These are phyloP conservation scores for Hirtodrosophila alboralis DNA, from an alignment of 2,888 invertebrate genomes.

Conservation along the genomic window DNA sequence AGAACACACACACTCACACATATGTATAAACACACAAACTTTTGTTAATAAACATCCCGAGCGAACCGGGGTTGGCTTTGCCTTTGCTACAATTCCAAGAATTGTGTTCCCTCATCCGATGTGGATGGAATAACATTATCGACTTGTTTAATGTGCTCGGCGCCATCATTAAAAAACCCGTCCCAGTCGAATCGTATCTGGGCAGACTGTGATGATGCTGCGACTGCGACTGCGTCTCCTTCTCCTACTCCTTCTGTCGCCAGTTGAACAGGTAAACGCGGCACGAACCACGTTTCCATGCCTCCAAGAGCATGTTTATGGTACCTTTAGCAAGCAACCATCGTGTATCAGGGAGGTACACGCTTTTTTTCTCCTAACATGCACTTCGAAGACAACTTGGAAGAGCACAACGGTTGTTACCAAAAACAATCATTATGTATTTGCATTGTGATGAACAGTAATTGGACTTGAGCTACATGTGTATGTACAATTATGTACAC, in stretches of 20 bases:
- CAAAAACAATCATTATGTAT: slow-evolving; percentile 12
- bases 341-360: slow-evolving; percentile 45
- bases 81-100: slow-evolving; percentile 67
- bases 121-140: slow-evolving; percentile 72
- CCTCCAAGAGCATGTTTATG: slow-evolving; percentile 39
- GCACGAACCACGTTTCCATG: slow-evolving; percentile 48
- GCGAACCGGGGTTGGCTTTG: slow-evolving; percentile 16
- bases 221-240: slow-evolving; percentile 8
- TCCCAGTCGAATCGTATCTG: slow-evolving; percentile 45
- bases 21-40: slow-evolving; percentile 8
- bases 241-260: too few relatives aligned
- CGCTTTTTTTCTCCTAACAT: slow-evolving; percentile 21
- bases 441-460: slow-evolving; percentile 10
- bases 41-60: slow-evolving; percentile 13
- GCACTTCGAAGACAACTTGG: slow-evolving; percentile 29
- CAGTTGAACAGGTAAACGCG: slow-evolving; percentile 51
- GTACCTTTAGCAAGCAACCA: slow-evolving; percentile 29
- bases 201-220: slow-evolving; percentile 28
- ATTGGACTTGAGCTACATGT: slow-evolving; percentile 8
- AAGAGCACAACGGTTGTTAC: slow-evolving; percentile 21
- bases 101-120: slow-evolving; percentile 60
- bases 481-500: too few relatives aligned
- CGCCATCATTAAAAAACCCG: slow-evolving; percentile 76
- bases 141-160: slow-evolving; percentile 73
- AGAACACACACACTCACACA: background rate